Conservation (phyloP, 2,797 vertebrate species). For the Pelobates cultripes region DNA sequence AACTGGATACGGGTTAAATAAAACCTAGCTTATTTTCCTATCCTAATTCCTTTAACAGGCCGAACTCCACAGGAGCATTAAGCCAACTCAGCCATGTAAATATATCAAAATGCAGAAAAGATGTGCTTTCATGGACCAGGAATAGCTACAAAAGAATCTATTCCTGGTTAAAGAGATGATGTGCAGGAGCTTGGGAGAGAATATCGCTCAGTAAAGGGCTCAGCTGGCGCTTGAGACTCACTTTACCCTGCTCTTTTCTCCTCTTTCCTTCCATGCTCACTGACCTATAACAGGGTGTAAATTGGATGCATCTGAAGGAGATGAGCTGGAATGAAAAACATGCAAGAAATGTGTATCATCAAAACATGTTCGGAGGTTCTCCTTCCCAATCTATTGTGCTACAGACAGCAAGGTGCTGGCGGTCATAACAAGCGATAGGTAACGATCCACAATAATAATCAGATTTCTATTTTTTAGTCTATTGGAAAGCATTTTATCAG, state of each 20-base stretch:
- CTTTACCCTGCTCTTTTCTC: slow-evolving; percentile 28
- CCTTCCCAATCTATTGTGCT: slow-evolving; percentile 30
- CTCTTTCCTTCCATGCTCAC: slow-evolving; percentile 25
- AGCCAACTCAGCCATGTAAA: neutral
- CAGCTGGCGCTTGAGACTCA: slow-evolving; percentile 38
- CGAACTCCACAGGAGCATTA: neutral
- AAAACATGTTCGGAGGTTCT: slow-evolving; percentile 30
- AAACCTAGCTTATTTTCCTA: neutral
- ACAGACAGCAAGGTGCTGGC: slow-evolving; percentile 16
- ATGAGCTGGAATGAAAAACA: slow-evolving; percentile 37
- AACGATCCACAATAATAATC: neutral
- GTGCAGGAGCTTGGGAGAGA: neutral
- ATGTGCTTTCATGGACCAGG: neutral
- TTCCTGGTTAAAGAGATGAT: neutral
- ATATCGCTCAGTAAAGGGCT: slow-evolving; percentile 16
- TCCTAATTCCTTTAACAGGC: neutral
- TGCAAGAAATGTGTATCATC: slow-evolving; percentile 27
- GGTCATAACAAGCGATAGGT: neutral
- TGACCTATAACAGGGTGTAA: slow-evolving; percentile 54
- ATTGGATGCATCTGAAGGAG: slow-evolving; percentile 42
- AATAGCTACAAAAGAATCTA: slow-evolving; percentile 1
- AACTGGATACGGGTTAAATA: neutral
- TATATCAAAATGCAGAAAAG: neutral
- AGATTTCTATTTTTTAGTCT: too few species aligned
- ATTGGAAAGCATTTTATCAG: too few species aligned